These are phyloP conservation scores for Mythimna loreyi DNA, from an alignment of 2,888 invertebrate species.

Conservation along the genomic window DNA sequence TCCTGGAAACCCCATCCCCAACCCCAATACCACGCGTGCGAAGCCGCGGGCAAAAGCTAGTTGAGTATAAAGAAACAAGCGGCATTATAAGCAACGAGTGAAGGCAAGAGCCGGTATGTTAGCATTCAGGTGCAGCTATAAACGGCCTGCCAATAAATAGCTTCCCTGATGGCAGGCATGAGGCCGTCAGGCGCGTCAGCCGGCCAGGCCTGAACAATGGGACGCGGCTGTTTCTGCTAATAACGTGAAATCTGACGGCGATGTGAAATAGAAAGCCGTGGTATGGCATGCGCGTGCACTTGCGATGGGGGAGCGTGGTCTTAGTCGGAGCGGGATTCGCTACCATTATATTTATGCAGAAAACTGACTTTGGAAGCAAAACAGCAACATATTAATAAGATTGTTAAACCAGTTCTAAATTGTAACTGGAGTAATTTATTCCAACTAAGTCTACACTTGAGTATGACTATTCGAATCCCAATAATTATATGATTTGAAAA, in stretches of 20 bases:
- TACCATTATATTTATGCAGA: not conserved
- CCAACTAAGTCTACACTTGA: too few relatives aligned
- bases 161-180: conserved; percentile 22
- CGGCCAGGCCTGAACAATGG: conserved; percentile 56
- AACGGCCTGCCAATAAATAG: conserved; percentile 46
- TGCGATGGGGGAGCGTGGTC: conserved; percentile 9
- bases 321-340: not conserved
- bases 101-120: conserved; percentile 18
- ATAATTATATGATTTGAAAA: too few relatives aligned
- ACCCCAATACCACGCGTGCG: too few relatives aligned
- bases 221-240: conserved; percentile 46
- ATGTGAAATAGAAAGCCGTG: conserved; percentile 61
- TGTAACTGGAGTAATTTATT: too few relatives aligned
- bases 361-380: not conserved
- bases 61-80: conserved; percentile 1
- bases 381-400: too few relatives aligned
- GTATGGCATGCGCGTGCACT: conserved; percentile 50
- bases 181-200: conserved; percentile 19
- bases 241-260: conserved; percentile 58
- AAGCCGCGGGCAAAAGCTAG: too few relatives aligned
- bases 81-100: conserved; percentile 7
- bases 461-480: too few relatives aligned
- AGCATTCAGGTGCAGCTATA: conserved; percentile 32
- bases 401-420: too few relatives aligned
- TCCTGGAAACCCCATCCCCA: too few relatives aligned